A percentile compares a stretch with the other conserved stretches of the same genome.
These are phyloP conservation scores for Microctonus brassicae DNA, from an alignment of 2,888 invertebrate species.

Conservation along the genomic window DNA sequence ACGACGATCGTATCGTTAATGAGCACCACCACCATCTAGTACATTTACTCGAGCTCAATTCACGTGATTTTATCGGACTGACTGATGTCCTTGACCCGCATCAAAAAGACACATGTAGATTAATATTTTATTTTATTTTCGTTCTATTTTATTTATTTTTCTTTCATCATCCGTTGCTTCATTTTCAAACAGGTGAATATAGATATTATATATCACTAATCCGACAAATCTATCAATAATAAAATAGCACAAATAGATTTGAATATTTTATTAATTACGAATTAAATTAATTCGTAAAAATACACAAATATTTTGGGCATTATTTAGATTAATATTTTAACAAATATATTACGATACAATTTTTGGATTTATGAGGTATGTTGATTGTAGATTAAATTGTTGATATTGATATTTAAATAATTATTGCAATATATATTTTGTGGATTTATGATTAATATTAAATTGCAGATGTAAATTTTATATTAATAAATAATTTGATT, in stretches of 20 bases:
- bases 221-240: neutral
- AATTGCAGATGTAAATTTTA: no score
- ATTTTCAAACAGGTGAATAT: no score
- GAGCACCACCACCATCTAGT: constrained; percentile 2
- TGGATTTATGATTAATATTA: no score
- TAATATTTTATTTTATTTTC: neutral
- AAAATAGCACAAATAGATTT: neutral
- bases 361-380: neutral
- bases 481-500: no score
- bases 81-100: constrained; percentile 37
- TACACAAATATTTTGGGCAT: no score
- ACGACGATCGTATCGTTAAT: constrained; percentile 28
- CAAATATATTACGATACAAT: neutral
- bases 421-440: no score
- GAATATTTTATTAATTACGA: neutral
- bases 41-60: constrained; percentile 3
- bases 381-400: no score
- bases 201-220: neutral
- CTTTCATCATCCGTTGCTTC: constrained; percentile 18
- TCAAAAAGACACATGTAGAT: constrained; percentile 18
- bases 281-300: neutral
- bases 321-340: no score
- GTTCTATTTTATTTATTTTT: neutral
- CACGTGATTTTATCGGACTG: constrained; percentile 15
- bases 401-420: no score